phyloP scores from a whole-genome alignment of 2,888 invertebrate species.

The Arge pagana region DNA sequence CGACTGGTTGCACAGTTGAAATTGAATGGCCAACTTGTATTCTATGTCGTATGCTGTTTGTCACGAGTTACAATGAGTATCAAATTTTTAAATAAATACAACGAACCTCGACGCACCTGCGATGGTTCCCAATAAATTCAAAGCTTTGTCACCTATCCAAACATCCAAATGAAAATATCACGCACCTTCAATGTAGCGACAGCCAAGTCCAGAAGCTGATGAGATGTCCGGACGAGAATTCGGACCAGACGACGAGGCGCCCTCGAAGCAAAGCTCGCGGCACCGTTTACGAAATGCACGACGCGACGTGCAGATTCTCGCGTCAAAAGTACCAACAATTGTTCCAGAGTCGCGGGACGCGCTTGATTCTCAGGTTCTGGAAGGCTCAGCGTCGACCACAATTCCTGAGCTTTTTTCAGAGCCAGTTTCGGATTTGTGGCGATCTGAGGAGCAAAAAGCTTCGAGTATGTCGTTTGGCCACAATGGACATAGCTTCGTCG shows the following conservation, averaged over 20 bases:
- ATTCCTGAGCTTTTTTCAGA: constrained; percentile 72
- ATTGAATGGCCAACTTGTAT: too few relatives aligned
- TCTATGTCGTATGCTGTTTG: too few relatives aligned
- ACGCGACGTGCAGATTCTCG: constrained; percentile 78
- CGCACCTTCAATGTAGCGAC: constrained; percentile 71
- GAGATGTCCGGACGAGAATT: constrained; percentile 50
- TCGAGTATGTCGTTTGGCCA: too few relatives aligned
- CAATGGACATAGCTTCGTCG: too few relatives aligned
- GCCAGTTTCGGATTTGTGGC: constrained; percentile 79
- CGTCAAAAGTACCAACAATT: constrained; percentile 74
- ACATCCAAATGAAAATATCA: too few relatives aligned
- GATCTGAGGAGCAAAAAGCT: constrained; percentile 63
- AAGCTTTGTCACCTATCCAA: too few relatives aligned
- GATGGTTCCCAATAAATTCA: too few relatives aligned
- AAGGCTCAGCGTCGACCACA: constrained; percentile 72
- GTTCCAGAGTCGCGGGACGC: constrained; percentile 77
- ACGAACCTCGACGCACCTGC: too few relatives aligned
- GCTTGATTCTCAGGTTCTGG: constrained; percentile 87
- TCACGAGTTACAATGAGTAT: too few relatives aligned
- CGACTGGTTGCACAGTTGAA: too few relatives aligned
- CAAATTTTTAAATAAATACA: too few relatives aligned
- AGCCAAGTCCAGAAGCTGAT: constrained; percentile 65
- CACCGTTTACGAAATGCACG: constrained; percentile 79
- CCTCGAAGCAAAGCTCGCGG: constrained; percentile 63
- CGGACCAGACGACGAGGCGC: constrained; percentile 60